A percentile compares a stretch with the other conserved stretches of the same genome.
phyloP scores from a whole-genome alignment of 1,140 invertebrate genomes.

The Diuraphis noxia region DNA sequence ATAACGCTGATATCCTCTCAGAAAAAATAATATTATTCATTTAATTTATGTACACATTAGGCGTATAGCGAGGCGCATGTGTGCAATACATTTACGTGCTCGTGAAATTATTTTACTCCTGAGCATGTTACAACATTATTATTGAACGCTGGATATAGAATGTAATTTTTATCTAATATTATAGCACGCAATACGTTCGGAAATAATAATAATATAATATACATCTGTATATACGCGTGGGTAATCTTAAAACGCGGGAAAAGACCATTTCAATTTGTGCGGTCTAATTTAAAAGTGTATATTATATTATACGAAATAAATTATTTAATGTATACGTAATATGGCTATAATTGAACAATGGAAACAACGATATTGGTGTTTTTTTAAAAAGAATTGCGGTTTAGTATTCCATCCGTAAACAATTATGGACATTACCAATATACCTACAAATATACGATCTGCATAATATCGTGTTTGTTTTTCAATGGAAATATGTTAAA shows the following conservation, averaged over 20 bases:
- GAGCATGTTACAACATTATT: not conserved
- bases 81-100: not conserved
- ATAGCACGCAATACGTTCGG: not conserved
- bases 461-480: not conserved
- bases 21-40: not conserved
- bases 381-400: not conserved
- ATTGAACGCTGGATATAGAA: not conserved
- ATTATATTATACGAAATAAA: constrained; percentile 5
- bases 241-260: not conserved
- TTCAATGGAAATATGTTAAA: no score
- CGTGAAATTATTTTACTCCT: not conserved
- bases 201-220: no score
- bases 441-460: not conserved
- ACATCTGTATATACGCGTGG: no score
- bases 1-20: not conserved
- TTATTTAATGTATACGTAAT: not conserved
- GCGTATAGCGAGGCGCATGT: no score
- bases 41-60: not conserved
- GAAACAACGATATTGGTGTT: not conserved
- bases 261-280: not conserved
- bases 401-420: not conserved
- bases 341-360: not conserved
- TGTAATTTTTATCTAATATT: not conserved
- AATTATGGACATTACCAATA: not conserved
- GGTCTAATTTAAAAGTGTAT: not conserved